Conservation (phyloP, 2,113 vertebrate genomes). For the Ammodytes dubius region DNA sequence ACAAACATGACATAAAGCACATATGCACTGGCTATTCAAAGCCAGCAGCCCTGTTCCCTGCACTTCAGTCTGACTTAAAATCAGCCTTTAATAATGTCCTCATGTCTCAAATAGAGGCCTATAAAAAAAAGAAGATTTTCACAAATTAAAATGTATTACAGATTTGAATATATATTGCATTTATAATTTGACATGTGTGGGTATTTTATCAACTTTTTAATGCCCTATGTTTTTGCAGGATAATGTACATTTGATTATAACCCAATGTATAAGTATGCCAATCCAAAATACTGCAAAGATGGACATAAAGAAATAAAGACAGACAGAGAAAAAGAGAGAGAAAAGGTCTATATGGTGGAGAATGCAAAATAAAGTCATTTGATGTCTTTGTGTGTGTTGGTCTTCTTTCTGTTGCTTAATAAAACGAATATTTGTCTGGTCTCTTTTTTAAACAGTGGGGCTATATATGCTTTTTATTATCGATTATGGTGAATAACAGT, state of each 20-base stretch:
- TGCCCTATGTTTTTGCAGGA: background rate
- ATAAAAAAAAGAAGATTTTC: no score
- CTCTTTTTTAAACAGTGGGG: conserved; percentile 38
- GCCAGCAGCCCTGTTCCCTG: background rate
- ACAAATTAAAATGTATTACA: background rate
- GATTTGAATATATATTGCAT: background rate
- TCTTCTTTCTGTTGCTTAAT: conserved; percentile 67
- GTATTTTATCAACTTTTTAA: background rate
- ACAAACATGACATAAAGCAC: background rate
- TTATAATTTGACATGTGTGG: background rate
- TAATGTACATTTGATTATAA: background rate
- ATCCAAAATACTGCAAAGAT: conserved; percentile 1
- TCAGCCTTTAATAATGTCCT: background rate
- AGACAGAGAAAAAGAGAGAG: background rate
- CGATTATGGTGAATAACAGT: background rate
- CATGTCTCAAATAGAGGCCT: background rate
- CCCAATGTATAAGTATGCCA: background rate
- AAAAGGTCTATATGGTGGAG: background rate
- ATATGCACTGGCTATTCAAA: background rate
- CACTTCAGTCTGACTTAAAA: background rate
- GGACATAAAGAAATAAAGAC: conserved; percentile 7
- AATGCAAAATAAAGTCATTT: conserved; percentile 70
- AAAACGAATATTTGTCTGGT: conserved; percentile 68
- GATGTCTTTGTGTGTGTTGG: conserved; percentile 53
- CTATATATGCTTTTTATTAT: background rate